These are phyloP conservation scores for Callopanchax toddi DNA, from an alignment of 2,113 vertebrate species.

Conservation along the genomic window DNA sequence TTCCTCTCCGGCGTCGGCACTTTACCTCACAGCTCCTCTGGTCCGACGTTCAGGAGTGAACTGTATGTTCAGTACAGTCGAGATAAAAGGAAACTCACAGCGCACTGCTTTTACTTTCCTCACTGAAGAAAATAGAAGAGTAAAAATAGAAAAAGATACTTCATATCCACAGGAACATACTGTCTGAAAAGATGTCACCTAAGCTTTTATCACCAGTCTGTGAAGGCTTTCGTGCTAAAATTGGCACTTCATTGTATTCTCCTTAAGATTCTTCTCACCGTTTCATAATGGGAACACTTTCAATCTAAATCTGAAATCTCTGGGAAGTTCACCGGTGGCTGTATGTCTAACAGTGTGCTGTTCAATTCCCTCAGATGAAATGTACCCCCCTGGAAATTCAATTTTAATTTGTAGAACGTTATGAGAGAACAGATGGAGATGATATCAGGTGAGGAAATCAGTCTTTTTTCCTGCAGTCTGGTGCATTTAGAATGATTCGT, in stretches of 20 bases:
- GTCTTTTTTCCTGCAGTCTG: neutral
- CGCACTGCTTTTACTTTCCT: slow-evolving; percentile 12
- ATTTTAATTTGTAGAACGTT: neutral
- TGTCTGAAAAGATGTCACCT: slow-evolving; percentile 23
- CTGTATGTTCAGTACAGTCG: slow-evolving; percentile 23
- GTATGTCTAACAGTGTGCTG: neutral
- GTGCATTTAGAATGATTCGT: neutral
- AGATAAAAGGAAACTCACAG: slow-evolving; percentile 38
- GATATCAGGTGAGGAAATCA: neutral
- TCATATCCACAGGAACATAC: neutral
- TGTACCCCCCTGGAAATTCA: neutral
- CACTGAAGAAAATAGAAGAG: slow-evolving; percentile 14
- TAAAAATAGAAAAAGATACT: neutral
- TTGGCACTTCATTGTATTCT: neutral
- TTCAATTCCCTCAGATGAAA: neutral
- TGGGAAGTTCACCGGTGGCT: slow-evolving; percentile 8
- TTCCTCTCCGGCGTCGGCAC: slow-evolving; percentile 26
- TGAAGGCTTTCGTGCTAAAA: slow-evolving; percentile 30
- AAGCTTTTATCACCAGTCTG: slow-evolving; percentile 19
- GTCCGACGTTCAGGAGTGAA: slow-evolving; percentile 4
- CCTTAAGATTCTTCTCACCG: neutral
- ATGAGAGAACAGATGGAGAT: neutral
- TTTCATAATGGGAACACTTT: slow-evolving; percentile 23
- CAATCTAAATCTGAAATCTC: slow-evolving; percentile 23
- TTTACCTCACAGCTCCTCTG: slow-evolving; percentile 21